phyloP scores from a whole-genome alignment of 2,888 invertebrate species.

The Thymelicus lineola region DNA sequence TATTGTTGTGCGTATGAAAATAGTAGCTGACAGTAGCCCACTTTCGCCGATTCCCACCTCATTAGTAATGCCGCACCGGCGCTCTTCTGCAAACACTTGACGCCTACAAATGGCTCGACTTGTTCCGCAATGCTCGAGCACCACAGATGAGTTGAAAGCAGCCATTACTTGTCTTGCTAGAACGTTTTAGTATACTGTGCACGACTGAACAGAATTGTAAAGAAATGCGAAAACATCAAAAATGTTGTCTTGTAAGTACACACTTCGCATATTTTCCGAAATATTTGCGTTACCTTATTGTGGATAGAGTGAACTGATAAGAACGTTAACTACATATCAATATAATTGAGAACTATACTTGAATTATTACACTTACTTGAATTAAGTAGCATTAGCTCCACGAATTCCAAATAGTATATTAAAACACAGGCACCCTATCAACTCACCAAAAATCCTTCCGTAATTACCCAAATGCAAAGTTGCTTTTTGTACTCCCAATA shows the following conservation, averaged over 20 bases:
- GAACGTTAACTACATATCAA: no score
- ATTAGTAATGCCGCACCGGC: slow-evolving; percentile 72
- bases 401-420: no score
- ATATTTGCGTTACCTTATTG: not conserved
- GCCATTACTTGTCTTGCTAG: slow-evolving; percentile 41
- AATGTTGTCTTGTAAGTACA: not conserved
- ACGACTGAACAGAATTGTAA: slow-evolving; percentile 5
- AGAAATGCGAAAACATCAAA: not conserved
- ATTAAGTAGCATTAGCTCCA: no score
- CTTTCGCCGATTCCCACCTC: slow-evolving; percentile 73
- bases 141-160: slow-evolving; percentile 48
- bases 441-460: no score
- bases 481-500: no score
- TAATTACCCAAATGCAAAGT: no score
- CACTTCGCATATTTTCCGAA: not conserved
- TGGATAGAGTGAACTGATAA: not conserved
- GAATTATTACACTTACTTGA: no score
- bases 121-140: slow-evolving; percentile 55
- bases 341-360: no score
- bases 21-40: slow-evolving; percentile 55
- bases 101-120: slow-evolving; percentile 69
- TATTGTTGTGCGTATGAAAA: slow-evolving; percentile 49
- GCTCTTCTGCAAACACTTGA: slow-evolving; percentile 73
- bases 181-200: slow-evolving; percentile 29
- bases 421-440: no score